phyloP scores from a whole-genome alignment of 2,888 invertebrate genomes.

The Monochamus alternatus region DNA sequence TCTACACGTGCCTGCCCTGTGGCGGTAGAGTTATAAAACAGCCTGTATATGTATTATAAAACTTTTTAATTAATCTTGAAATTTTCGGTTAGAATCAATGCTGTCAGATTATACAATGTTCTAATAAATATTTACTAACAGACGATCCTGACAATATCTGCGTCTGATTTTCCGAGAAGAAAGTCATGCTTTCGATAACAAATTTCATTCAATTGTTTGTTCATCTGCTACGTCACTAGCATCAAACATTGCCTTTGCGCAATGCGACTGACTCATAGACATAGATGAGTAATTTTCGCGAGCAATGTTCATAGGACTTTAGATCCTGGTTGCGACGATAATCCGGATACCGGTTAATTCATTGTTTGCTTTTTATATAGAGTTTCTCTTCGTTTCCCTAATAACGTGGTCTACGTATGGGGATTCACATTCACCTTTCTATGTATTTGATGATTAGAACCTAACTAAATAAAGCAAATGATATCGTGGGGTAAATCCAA shows the following conservation, averaged over 20 bases:
- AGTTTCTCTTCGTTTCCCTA: constrained; percentile 1
- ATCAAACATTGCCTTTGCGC: constrained; percentile 21
- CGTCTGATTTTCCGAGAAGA: constrained; percentile 4
- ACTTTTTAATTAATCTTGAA: too few relatives aligned
- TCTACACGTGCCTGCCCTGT: too few relatives aligned
- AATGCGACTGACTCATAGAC: constrained; percentile 14
- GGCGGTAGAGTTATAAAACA: too few relatives aligned
- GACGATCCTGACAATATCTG: too few relatives aligned
- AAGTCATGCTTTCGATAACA: neutral
- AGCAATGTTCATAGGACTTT: constrained; percentile 18
- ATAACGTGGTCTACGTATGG: constrained; percentile 7
- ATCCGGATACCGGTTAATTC: constrained; percentile 1
- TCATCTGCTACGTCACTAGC: constrained; percentile 8
- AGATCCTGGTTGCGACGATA: constrained; percentile 27
- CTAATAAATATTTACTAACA: too few relatives aligned
- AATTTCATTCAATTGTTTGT: constrained; percentile 15
- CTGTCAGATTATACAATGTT: too few relatives aligned
- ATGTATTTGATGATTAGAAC: neutral
- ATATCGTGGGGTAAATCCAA: neutral
- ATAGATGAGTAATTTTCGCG: constrained; percentile 32
- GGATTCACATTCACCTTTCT: constrained; percentile 6
- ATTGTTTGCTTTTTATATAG: constrained; percentile 9
- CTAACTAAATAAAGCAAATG: neutral
- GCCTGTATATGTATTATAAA: too few relatives aligned
- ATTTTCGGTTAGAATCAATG: too few relatives aligned